Conservation (phyloP, 2,888 invertebrate species). For the Pandemis heparana region DNA sequence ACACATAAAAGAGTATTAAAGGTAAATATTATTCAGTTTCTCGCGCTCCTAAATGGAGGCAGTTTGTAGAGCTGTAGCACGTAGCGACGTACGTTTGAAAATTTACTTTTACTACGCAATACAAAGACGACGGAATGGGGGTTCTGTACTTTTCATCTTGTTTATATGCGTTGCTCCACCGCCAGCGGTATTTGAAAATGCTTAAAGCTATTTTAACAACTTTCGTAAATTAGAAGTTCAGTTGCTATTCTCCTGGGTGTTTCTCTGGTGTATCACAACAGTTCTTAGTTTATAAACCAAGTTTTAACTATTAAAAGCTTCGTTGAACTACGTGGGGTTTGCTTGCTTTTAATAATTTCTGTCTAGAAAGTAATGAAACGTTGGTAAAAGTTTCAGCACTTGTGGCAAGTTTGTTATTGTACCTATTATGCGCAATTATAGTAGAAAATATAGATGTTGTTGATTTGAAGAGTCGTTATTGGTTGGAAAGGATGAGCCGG, state of each 20-base stretch:
- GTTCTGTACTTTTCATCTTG: conserved; percentile 40
- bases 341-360: not conserved
- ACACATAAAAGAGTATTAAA: conserved; percentile 54
- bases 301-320: conserved; percentile 1
- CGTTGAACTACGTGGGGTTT: not conserved
- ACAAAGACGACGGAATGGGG: conserved; percentile 37
- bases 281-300: conserved; percentile 5
- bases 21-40: conserved; percentile 62
- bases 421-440: not conserved
- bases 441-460: conserved; percentile 12
- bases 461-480: conserved; percentile 34
- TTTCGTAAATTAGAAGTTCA: conserved; percentile 15
- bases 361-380: not conserved
- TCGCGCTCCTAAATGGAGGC: conserved; percentile 41
- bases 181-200: conserved; percentile 10
- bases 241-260: not conserved
- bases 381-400: conserved; percentile 48
- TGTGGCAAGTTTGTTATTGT: not conserved
- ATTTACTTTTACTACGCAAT: conserved; percentile 42
- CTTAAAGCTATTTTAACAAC: conserved; percentile 25
- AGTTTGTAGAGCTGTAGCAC: conserved; percentile 40
- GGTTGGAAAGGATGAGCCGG: conserved; percentile 57
- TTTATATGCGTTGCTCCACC: conserved; percentile 24
- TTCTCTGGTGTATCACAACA: conserved; percentile 2
- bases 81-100: conserved; percentile 37